Evolutionary conservation across 2,888 invertebrate genomes (phyloP).

Genomic region (Drosophila colorata): DNA sequence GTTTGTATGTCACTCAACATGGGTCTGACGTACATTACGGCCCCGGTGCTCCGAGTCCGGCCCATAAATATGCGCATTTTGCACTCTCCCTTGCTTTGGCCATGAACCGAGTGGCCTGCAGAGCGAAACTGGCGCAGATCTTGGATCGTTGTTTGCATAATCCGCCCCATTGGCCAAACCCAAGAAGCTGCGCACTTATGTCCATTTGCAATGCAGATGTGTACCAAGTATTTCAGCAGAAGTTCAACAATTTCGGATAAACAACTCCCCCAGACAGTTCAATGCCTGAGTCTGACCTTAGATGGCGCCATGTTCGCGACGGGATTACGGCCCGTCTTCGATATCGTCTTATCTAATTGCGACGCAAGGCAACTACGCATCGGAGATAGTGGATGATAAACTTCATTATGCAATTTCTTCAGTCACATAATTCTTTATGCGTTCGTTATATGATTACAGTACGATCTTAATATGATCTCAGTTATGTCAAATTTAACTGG

Average conservation of each 20-base stretch:
- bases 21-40: conserved; percentile 60
- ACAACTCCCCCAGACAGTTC: conserved; percentile 62
- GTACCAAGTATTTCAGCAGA: conserved; percentile 29
- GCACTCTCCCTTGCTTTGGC: conserved; percentile 65
- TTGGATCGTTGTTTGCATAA: conserved; percentile 63
- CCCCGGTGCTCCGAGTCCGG: conserved; percentile 19
- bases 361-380: conserved; percentile 45
- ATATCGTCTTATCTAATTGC: conserved; percentile 45
- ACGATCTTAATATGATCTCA: too few relatives aligned
- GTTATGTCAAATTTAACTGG: too few relatives aligned
- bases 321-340: conserved; percentile 20
- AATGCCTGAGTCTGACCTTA: conserved; percentile 67
- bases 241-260: conserved; percentile 62
- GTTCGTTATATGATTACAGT: background rate
- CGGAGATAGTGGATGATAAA: conserved; percentile 17
- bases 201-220: conserved; percentile 63
- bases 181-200: conserved; percentile 39
- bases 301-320: conserved; percentile 60
- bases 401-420: conserved; percentile 20
- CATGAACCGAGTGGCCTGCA: conserved; percentile 58
- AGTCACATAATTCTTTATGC: too few relatives aligned
- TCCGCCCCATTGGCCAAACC: conserved; percentile 16
- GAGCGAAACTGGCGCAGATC: conserved; percentile 70
- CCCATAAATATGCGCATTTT: conserved; percentile 66
- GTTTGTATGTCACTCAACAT: conserved; percentile 62